A percentile compares a stretch with the other conserved stretches of the same genome.
Conservation (phyloP, 2,797 vertebrate genomes). For the Merluccius polli region DNA sequence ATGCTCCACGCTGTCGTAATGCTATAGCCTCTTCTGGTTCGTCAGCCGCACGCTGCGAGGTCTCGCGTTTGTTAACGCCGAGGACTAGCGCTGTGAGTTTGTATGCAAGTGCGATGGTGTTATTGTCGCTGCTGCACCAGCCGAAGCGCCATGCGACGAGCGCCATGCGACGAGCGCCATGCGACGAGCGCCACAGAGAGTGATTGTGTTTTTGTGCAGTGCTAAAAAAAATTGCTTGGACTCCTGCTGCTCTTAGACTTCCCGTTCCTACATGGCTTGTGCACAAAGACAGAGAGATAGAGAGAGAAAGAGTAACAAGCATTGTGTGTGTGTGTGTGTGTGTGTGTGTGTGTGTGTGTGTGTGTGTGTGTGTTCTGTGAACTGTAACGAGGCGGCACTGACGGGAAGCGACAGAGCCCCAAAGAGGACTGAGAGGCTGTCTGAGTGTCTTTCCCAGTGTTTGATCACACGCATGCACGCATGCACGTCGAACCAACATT, state of each 20-base stretch:
- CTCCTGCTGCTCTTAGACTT: neutral
- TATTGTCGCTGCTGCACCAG: neutral
- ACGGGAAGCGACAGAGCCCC: slow-evolving; percentile 39
- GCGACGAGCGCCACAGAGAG: neutral
- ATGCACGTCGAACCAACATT: neutral
- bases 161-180: too few species aligned
- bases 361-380: slow-evolving; percentile 39
- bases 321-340: neutral
- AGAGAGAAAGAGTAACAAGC: neutral
- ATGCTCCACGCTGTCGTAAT: neutral
- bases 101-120: neutral
- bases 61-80: neutral
- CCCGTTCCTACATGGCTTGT: neutral
- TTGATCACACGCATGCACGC: neutral
- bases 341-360: neutral
- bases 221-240: neutral
- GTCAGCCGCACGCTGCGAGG: neutral
- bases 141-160: too few species aligned
- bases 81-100: neutral
- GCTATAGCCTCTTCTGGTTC: neutral
- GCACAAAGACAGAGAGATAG: neutral
- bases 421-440: slow-evolving; percentile 15
- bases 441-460: slow-evolving; percentile 19
- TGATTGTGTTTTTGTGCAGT: neutral
- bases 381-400: slow-evolving; percentile 51